These are phyloP conservation scores for Corydoras maculifer DNA, from an alignment of 2,113 vertebrate genomes.

Conservation along the genomic window DNA sequence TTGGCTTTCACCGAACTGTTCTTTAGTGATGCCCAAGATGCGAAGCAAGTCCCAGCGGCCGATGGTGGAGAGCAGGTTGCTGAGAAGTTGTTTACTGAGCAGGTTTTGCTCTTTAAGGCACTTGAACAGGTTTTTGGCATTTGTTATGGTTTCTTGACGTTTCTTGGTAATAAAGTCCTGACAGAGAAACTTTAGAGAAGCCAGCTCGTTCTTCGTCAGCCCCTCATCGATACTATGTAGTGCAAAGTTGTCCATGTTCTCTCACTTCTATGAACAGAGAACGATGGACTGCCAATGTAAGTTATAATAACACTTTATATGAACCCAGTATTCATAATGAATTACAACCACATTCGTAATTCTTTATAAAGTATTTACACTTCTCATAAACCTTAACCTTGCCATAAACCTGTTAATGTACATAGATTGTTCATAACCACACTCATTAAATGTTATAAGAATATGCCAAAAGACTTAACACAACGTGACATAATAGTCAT, in stretches of 20 bases:
- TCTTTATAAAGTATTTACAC: too few relatives aligned
- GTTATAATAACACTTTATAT: too few relatives aligned
- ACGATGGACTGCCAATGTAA: too few relatives aligned
- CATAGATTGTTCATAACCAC: too few relatives aligned
- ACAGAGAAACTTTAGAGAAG: slow-evolving; percentile 63
- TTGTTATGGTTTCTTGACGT: slow-evolving; percentile 51
- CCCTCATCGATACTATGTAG: slow-evolving; percentile 53
- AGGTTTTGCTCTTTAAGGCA: slow-evolving; percentile 53
- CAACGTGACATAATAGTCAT: too few relatives aligned
- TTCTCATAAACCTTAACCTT: too few relatives aligned
- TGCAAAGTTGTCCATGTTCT: slow-evolving; percentile 48
- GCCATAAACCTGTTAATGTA: too few relatives aligned
- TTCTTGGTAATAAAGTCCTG: slow-evolving; percentile 54
- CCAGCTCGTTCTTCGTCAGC: slow-evolving; percentile 55
- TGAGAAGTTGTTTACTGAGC: slow-evolving; percentile 41
- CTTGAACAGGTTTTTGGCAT: slow-evolving; percentile 52
- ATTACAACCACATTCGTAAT: too few relatives aligned
- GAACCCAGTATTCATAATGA: too few relatives aligned
- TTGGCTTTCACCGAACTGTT: background rate
- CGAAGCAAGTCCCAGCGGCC: slow-evolving; percentile 50
- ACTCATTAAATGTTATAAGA: too few relatives aligned
- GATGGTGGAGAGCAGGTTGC: slow-evolving; percentile 55
- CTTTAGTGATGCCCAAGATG: slow-evolving; percentile 34
- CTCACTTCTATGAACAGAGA: too few relatives aligned
- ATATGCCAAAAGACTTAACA: too few relatives aligned